phyloP scores from a whole-genome alignment of 2,113 vertebrate genomes.

The Ophthalmolycus amberensis region DNA sequence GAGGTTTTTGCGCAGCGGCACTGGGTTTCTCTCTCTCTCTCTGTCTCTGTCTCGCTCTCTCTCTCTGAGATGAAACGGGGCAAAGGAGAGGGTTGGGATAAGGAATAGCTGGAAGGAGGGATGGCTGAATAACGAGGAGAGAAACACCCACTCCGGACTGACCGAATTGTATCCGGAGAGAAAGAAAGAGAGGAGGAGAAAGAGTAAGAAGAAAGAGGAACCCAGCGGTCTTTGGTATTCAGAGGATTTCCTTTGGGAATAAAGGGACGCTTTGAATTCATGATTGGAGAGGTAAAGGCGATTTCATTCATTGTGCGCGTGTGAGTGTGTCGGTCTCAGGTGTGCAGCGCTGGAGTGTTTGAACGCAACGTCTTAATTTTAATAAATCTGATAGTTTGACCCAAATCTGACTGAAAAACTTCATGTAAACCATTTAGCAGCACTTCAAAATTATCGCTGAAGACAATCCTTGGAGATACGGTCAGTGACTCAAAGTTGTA shows the following conservation, averaged over 20 bases:
- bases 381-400: conserved; percentile 29
- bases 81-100: conserved; percentile 69
- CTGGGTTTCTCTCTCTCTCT: conserved; percentile 25
- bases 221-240: conserved; percentile 51
- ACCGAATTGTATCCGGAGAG: conserved; percentile 69
- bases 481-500: conserved; percentile 28
- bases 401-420: conserved; percentile 23
- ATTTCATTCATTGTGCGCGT: conserved; percentile 53
- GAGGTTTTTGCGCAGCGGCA: conserved; percentile 58
- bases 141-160: conserved; percentile 76
- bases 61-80: conserved; percentile 50
- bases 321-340: conserved; percentile 44
- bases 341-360: conserved; percentile 40
- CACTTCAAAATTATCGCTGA: conserved; percentile 4
- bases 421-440: neutral
- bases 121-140: conserved; percentile 77
- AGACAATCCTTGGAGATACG: neutral
- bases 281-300: conserved; percentile 75
- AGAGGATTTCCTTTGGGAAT: conserved; percentile 62
- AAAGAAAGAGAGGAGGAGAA: conserved; percentile 43
- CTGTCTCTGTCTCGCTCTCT: conserved; percentile 25
- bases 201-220: conserved; percentile 45
- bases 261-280: conserved; percentile 66
- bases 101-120: conserved; percentile 78
- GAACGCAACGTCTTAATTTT: conserved; percentile 20